Evolutionary conservation across 1,140 invertebrate genomes (phyloP).

Genomic region (Papilio dardanus): DNA sequence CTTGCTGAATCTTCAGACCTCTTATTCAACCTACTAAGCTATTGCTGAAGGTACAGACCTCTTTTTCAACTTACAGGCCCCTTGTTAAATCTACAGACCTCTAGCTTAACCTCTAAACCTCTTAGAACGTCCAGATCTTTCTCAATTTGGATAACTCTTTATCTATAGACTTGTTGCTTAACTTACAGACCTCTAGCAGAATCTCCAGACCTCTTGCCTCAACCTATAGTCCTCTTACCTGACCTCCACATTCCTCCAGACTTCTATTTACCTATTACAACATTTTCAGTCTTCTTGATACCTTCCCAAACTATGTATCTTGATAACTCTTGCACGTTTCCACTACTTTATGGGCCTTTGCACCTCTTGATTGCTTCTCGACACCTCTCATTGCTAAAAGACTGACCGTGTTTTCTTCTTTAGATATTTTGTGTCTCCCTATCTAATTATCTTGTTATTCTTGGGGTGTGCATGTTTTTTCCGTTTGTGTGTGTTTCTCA

Average conservation of each 20-base stretch:
- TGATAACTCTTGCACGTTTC: background rate
- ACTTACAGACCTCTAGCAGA: background rate
- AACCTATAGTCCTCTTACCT: too few relatives aligned
- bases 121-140: too few relatives aligned
- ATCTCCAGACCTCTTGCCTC: background rate
- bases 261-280: background rate
- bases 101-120: too few relatives aligned
- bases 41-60: too few relatives aligned
- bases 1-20: background rate
- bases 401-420: background rate
- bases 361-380: background rate
- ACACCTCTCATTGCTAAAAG: background rate
- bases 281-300: background rate
- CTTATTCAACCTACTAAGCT: too few relatives aligned
- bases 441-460: background rate
- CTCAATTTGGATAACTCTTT: too few relatives aligned
- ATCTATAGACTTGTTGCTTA: too few relatives aligned
- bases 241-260: background rate
- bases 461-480: conserved; percentile 5
- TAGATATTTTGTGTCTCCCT: background rate
- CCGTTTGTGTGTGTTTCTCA: background rate
- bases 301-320: too few relatives aligned
- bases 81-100: too few relatives aligned
- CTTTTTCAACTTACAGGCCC: too few relatives aligned
- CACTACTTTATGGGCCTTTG: background rate